Percentiles rank a stretch among this genome's conserved stretches.
Evolutionary conservation across 2,888 invertebrate genomes (phyloP).

Genomic region (Bombylius discolor): DNA sequence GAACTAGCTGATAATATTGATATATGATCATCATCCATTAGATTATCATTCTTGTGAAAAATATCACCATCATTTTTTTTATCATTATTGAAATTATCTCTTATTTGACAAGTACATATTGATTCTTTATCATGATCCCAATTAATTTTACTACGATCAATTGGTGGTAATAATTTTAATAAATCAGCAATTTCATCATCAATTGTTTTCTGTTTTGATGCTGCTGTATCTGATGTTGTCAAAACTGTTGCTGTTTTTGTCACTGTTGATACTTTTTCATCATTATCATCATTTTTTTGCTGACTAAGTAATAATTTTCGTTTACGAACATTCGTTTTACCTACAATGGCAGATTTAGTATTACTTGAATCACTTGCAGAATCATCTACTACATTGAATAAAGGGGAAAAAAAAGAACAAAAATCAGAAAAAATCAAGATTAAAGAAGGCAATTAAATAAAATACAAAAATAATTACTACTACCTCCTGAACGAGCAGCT

Average conservation of each 20-base stretch:
- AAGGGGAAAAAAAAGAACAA: neutral
- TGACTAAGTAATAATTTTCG: too few relatives aligned
- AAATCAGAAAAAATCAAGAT: neutral
- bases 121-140: slow-evolving; percentile 12
- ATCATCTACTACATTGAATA: neutral
- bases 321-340: neutral
- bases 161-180: slow-evolving; percentile 15
- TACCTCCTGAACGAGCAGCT: neutral
- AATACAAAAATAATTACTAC: neutral
- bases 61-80: neutral
- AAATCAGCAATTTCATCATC: slow-evolving; percentile 19
- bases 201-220: slow-evolving; percentile 7
- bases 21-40: neutral
- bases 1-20: neutral
- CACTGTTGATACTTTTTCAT: neutral
- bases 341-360: neutral
- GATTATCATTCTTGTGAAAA: slow-evolving; percentile 5
- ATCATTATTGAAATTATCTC: slow-evolving; percentile 9
- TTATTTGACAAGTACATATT: slow-evolving; percentile 18
- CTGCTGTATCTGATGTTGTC: neutral
- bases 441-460: too few relatives aligned
- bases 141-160: slow-evolving; percentile 13
- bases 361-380: neutral
- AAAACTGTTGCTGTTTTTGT: neutral
- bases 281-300: neutral